Percentiles rank a stretch among this genome's conserved stretches.
These are phyloP conservation scores for Okamejei kenojei DNA, from an alignment of 2,797 vertebrate species.

Conservation along the genomic window DNA sequence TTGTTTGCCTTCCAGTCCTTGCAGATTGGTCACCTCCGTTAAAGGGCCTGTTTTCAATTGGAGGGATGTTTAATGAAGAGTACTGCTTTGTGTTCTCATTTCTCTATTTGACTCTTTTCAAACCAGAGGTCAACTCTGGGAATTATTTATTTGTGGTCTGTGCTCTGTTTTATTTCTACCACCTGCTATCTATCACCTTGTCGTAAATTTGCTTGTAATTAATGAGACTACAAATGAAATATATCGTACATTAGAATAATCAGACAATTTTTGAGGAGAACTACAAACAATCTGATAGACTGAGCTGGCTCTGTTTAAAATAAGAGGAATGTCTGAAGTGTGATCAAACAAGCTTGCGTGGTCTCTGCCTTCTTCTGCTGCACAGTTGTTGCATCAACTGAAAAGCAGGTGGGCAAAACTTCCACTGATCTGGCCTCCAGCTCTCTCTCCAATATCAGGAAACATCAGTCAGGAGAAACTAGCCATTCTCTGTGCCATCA, in stretches of 20 bases:
- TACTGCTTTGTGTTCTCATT: not conserved
- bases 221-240: conserved; percentile 39
- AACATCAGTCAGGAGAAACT: not conserved
- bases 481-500: not conserved
- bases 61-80: not conserved
- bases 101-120: not conserved
- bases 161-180: conserved; percentile 49
- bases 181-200: conserved; percentile 51
- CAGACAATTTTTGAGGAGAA: not conserved
- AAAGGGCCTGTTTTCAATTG: not conserved
- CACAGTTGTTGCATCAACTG: not conserved
- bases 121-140: not conserved
- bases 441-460: not conserved
- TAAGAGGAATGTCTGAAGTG: conserved; percentile 12
- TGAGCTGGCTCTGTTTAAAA: not conserved
- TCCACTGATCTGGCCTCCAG: not conserved
- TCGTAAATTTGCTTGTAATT: conserved; percentile 44
- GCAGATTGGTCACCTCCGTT: not conserved
- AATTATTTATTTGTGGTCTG: conserved; percentile 41
- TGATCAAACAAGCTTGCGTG: conserved; percentile 4
- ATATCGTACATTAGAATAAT: not conserved
- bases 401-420: conserved; percentile 1
- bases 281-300: conserved; percentile 4
- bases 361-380: not conserved
- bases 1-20: not conserved